phyloP scores from a whole-genome alignment of 2,113 vertebrate genomes.

The Grammomys dolichurus region DNA sequence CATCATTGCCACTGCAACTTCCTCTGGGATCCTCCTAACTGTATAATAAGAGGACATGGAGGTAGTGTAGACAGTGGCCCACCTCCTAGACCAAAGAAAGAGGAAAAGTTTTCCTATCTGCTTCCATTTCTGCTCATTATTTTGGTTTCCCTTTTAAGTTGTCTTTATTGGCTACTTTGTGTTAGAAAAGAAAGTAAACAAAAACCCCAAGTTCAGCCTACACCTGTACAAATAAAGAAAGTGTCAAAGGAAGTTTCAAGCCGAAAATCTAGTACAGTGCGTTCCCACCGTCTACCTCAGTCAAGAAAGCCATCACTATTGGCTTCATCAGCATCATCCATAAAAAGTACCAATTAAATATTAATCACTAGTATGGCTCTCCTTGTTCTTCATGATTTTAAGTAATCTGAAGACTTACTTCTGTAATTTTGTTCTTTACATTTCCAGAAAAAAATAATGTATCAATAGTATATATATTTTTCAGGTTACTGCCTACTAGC shows the following conservation, averaged over 20 bases:
- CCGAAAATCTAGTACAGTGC: fast-evolving
- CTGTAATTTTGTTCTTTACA: neutral
- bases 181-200: neutral
- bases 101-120: neutral
- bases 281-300: neutral
- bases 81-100: neutral
- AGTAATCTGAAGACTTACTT: neutral
- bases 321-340: neutral
- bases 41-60: constrained; percentile 60
- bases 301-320: neutral
- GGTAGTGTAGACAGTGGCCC: constrained; percentile 74
- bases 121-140: neutral
- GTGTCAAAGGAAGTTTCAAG: neutral
- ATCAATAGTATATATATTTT: neutral
- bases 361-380: neutral
- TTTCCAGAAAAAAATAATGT: neutral
- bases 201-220: neutral
- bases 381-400: constrained; percentile 26
- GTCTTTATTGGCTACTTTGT: neutral
- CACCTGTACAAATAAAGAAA: neutral
- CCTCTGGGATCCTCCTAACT: constrained; percentile 67
- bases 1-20: constrained; percentile 75
- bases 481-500: neutral
- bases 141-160: constrained; percentile 20
- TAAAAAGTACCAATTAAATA: constrained; percentile 33